Evolutionary conservation across 2,113 vertebrate species (phyloP).

Genomic region (Vombatus ursinus): DNA sequence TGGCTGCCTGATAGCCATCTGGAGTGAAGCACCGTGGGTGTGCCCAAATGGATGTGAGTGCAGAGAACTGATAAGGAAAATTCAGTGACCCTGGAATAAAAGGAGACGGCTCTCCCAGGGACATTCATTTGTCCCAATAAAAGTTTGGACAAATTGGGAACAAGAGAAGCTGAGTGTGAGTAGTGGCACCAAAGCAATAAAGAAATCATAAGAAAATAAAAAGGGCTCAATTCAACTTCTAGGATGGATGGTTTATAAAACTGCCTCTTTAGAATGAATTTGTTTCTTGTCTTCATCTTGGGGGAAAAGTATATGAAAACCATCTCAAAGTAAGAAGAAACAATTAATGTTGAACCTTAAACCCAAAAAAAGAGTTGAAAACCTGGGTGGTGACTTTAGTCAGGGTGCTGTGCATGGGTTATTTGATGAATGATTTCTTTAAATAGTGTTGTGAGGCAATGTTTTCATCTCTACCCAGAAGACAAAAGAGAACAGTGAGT

Average conservation of each 20-base stretch:
- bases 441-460: constrained; percentile 45
- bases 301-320: neutral
- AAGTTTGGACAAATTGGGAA: constrained; percentile 57
- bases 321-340: neutral
- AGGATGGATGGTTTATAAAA: constrained; percentile 3
- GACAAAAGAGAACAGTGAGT: constrained; percentile 71
- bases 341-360: constrained; percentile 25
- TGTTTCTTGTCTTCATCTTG: neutral
- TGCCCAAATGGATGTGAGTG: constrained; percentile 51
- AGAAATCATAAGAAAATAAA: constrained; percentile 44
- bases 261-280: constrained; percentile 27
- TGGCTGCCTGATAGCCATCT: constrained; percentile 66
- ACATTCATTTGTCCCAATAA: constrained; percentile 66
- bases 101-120: constrained; percentile 63
- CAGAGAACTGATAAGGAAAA: constrained; percentile 71
- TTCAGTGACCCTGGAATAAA: constrained; percentile 53
- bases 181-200: constrained; percentile 38
- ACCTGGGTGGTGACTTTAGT: neutral
- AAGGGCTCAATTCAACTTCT: constrained; percentile 1
- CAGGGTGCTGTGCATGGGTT: neutral
- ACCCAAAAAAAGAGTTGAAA: constrained; percentile 11
- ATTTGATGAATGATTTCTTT: constrained; percentile 45
- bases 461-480: constrained; percentile 72
- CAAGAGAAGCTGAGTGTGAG: constrained; percentile 37
- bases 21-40: constrained; percentile 20